phyloP scores from a whole-genome alignment of 2,113 vertebrate species.

The Orientallactaga bullata region DNA sequence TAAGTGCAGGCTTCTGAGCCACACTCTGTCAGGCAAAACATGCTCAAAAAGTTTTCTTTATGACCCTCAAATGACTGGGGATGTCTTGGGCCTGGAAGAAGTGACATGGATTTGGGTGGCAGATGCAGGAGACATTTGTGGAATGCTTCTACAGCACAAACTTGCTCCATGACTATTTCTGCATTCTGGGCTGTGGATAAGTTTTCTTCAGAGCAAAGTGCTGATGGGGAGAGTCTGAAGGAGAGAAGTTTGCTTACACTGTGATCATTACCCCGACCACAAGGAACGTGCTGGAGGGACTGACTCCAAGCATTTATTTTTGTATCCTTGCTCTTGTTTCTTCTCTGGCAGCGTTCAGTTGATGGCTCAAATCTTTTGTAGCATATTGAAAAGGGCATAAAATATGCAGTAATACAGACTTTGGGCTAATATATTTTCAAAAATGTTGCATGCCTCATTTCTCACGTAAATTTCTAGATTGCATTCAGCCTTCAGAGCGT shows the following conservation, averaged over 20 bases:
- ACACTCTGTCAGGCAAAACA: not conserved
- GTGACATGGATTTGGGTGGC: not conserved
- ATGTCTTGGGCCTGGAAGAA: not conserved
- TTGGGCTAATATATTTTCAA: conserved; percentile 86
- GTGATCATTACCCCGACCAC: conserved; percentile 24
- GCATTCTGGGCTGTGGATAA: not conserved
- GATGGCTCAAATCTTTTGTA: conserved; percentile 78
- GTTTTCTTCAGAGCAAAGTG: conserved; percentile 64
- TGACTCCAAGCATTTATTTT: conserved; percentile 78
- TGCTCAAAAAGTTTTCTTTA: not conserved
- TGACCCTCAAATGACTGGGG: not conserved
- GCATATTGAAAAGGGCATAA: conserved; percentile 85
- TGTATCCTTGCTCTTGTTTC: conserved; percentile 80
- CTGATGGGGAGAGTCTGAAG: conserved; percentile 9
- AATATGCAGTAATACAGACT: conserved; percentile 85
- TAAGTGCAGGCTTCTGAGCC: not conserved
- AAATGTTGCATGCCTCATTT: conserved; percentile 88
- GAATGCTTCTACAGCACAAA: not conserved
- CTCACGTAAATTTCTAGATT: conserved; percentile 88
- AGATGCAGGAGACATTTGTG: not conserved
- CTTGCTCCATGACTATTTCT: not conserved
- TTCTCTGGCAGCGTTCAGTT: conserved; percentile 70
- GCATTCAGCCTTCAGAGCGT: conserved; percentile 84
- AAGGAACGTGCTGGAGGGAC: conserved; percentile 62
- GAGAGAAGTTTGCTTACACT: conserved; percentile 4